These are phyloP conservation scores for Vulpes vulpes DNA, from an alignment of 2,113 vertebrate species.

Conservation along the genomic window DNA sequence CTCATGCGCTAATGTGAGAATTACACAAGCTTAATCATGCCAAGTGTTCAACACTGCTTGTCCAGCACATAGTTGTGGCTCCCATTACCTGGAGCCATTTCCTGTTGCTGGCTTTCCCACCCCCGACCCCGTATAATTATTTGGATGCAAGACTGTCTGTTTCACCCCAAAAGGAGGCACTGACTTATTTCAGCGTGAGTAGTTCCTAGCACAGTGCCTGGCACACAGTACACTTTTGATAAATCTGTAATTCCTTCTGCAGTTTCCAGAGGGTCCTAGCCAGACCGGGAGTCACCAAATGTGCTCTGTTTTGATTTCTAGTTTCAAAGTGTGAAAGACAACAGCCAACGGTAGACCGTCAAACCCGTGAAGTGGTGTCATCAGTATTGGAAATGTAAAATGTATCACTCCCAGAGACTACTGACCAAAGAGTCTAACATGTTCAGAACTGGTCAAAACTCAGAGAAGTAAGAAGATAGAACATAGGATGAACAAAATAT, in stretches of 20 bases:
- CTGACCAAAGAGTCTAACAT: too few relatives aligned
- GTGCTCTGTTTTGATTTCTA: background rate
- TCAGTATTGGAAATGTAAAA: background rate
- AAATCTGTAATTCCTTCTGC: background rate
- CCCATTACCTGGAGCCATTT: background rate
- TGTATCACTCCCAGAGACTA: too few relatives aligned
- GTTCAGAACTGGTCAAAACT: background rate
- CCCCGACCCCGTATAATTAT: fast-evolving
- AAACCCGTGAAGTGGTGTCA: background rate
- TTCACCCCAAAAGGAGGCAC: background rate
- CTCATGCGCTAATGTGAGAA: background rate
- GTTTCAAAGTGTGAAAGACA: background rate
- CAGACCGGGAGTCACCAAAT: background rate
- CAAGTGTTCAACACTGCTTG: too few relatives aligned
- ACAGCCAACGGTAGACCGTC: background rate
- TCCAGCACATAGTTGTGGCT: fast-evolving
- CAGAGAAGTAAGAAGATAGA: background rate
- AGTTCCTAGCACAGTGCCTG: background rate
- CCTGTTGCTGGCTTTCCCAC: background rate
- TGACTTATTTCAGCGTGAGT: fast-evolving
- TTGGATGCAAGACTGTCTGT: background rate
- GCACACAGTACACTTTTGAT: fast-evolving
- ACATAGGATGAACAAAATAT: background rate
- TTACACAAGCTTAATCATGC: too few relatives aligned
- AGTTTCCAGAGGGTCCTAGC: background rate